Conservation (phyloP, 2,113 vertebrate species). For the Microcebus lehilahytsara region DNA sequence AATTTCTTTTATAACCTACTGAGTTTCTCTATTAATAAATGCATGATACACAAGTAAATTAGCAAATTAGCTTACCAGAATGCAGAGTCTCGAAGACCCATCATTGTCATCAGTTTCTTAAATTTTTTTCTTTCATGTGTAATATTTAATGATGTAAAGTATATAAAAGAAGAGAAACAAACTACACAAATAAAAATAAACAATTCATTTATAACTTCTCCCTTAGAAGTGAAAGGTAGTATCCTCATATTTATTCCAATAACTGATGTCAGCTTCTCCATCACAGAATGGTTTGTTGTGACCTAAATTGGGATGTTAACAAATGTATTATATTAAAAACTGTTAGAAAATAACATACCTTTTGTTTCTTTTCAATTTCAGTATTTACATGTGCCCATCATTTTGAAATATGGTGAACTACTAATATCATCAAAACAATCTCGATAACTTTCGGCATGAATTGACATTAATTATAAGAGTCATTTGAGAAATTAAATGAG, state of each 20-base stretch:
- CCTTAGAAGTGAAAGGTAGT: background rate
- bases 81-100: constrained; percentile 87
- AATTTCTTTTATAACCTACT: background rate
- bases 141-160: constrained; percentile 73
- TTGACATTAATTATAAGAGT: background rate
- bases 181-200: background rate
- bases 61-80: constrained; percentile 87
- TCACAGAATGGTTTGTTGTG: constrained; percentile 47
- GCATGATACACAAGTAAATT: background rate
- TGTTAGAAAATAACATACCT: background rate
- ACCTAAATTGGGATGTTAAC: constrained; percentile 58
- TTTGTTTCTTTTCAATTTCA: background rate
- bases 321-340: background rate
- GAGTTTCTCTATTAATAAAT: background rate
- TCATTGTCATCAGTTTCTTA: constrained; percentile 90
- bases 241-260: constrained; percentile 65
- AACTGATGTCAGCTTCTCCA: constrained; percentile 75
- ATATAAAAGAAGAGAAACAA: constrained; percentile 64
- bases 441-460: background rate
- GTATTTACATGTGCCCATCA: background rate
- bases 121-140: constrained; percentile 78
- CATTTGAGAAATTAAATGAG: background rate
- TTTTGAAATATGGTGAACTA: background rate
- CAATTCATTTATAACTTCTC: background rate
- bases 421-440: background rate